These are phyloP conservation scores for Botia almorhae DNA, from an alignment of 2,797 vertebrate genomes.

Conservation along the genomic window DNA sequence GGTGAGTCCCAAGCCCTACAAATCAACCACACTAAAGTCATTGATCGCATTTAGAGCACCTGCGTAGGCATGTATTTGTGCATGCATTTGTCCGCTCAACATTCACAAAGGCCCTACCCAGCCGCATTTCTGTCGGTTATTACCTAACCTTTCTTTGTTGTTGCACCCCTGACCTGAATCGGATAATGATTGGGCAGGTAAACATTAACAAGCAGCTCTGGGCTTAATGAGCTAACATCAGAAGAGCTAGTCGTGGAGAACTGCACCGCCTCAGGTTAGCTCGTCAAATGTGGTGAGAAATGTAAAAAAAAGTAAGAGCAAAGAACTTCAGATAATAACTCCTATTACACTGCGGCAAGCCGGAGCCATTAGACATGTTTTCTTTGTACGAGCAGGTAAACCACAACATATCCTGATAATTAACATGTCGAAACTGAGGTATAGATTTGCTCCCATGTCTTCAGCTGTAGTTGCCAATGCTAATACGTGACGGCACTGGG, in stretches of 20 bases:
- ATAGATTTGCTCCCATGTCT: conserved; percentile 58
- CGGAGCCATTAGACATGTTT: conserved; percentile 59
- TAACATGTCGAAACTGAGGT: conserved; percentile 65
- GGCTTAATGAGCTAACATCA: conserved; percentile 66
- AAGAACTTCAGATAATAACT: conserved; percentile 64
- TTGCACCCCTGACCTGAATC: conserved; percentile 63
- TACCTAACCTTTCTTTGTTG: conserved; percentile 70
- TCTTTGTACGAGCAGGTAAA: conserved; percentile 66
- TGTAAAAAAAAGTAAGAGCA: conserved; percentile 32
- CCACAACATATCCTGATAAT: conserved; percentile 71
- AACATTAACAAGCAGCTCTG: conserved; percentile 62
- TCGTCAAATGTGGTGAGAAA: conserved; percentile 63
- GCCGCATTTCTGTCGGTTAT: conserved; percentile 72
- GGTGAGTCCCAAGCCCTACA: not conserved
- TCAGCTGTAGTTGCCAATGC: conserved; percentile 48
- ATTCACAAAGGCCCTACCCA: conserved; percentile 63
- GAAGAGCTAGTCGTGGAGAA: conserved; percentile 39
- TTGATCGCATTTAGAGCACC: conserved; percentile 47
- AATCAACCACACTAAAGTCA: conserved; percentile 24
- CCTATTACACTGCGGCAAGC: conserved; percentile 64
- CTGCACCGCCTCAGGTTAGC: conserved; percentile 43
- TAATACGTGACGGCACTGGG: conserved; percentile 16
- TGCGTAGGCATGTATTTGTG: conserved; percentile 52
- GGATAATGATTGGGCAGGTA: conserved; percentile 68
- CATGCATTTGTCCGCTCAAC: conserved; percentile 55